A percentile compares a stretch with the other conserved stretches of the same genome.
Evolutionary conservation across 2,113 vertebrate species (phyloP).

Genomic region (Sciurus niger): DNA sequence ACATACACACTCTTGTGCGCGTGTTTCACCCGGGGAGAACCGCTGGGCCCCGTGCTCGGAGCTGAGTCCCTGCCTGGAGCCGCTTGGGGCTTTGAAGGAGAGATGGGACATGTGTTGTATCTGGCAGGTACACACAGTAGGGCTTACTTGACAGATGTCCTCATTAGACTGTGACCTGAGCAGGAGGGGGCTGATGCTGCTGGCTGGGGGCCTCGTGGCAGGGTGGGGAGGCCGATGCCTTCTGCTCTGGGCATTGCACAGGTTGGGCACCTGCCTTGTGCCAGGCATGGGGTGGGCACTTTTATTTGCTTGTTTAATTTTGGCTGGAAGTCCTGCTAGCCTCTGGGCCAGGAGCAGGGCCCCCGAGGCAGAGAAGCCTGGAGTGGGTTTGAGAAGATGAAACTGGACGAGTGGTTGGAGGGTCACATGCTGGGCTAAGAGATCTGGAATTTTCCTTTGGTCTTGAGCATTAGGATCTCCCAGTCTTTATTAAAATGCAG

Average conservation of each 20-base stretch:
- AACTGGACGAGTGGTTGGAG: neutral
- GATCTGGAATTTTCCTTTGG: neutral
- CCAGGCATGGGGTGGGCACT: neutral
- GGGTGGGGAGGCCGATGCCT: neutral
- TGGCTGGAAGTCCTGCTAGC: neutral
- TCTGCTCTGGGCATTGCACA: neutral
- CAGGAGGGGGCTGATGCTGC: neutral
- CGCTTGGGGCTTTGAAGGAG: neutral
- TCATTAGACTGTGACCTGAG: neutral
- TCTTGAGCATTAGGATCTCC: rapidly evolving
- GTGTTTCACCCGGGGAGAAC: neutral
- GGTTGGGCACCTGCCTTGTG: neutral
- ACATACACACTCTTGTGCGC: rapidly evolving
- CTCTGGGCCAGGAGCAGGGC: neutral
- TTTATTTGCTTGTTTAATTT: slow-evolving; percentile 45
- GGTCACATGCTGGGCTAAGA: neutral
- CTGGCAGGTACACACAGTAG: slow-evolving; percentile 5
- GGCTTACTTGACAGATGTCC: neutral
- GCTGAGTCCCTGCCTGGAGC: neutral
- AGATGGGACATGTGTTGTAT: rapidly evolving
- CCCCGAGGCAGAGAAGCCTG: neutral
- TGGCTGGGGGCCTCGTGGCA: neutral
- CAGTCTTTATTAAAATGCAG: neutral
- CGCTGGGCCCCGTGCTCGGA: neutral
- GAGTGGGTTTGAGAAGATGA: neutral